phyloP scores from a whole-genome alignment of 2,888 invertebrate genomes.

The Protodeltote pygarga region DNA sequence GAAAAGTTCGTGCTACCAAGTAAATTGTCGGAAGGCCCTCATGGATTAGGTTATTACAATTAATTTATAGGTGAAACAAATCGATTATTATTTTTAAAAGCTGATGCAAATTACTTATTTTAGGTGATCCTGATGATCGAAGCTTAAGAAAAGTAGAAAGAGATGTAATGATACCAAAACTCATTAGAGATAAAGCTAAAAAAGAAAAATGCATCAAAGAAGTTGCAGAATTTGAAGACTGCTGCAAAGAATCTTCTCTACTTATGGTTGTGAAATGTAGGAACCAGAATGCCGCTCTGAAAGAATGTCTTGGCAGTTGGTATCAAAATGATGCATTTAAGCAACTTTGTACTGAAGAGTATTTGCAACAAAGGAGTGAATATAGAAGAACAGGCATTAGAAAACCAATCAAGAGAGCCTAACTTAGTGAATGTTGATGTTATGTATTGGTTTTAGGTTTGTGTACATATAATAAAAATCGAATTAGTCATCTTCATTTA shows the following conservation, averaged over 20 bases:
- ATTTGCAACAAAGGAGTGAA: slow-evolving; percentile 93
- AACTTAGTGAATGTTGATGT: slow-evolving; percentile 41
- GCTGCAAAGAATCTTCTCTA: slow-evolving; percentile 90
- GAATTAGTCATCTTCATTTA: slow-evolving; percentile 75
- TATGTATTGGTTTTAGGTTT: slow-evolving; percentile 44
- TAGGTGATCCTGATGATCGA: slow-evolving; percentile 95
- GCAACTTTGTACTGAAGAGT: slow-evolving; percentile 91
- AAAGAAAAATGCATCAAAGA: slow-evolving; percentile 91
- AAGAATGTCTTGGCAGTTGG: slow-evolving; percentile 91
- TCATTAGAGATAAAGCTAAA: slow-evolving; percentile 94
- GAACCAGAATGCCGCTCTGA: slow-evolving; percentile 89
- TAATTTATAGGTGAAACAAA: background rate
- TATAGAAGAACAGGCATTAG: slow-evolving; percentile 93
- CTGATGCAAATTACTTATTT: slow-evolving; percentile 33
- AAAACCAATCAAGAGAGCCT: slow-evolving; percentile 84
- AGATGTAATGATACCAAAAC: slow-evolving; percentile 95
- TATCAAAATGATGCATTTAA: slow-evolving; percentile 92
- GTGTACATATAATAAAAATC: slow-evolving; percentile 61
- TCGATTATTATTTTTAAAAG: no score
- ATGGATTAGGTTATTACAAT: slow-evolving; percentile 81
- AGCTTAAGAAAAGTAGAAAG: slow-evolving; percentile 94
- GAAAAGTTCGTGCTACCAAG: slow-evolving; percentile 74
- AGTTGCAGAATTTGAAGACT: slow-evolving; percentile 90
- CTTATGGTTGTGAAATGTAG: slow-evolving; percentile 92
- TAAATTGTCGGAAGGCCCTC: slow-evolving; percentile 83